Evolutionary conservation across 2,113 vertebrate species (phyloP), one percentile per base, ranked within the genome.

Genomic region (Hirundichthys speculiger): DNA sequence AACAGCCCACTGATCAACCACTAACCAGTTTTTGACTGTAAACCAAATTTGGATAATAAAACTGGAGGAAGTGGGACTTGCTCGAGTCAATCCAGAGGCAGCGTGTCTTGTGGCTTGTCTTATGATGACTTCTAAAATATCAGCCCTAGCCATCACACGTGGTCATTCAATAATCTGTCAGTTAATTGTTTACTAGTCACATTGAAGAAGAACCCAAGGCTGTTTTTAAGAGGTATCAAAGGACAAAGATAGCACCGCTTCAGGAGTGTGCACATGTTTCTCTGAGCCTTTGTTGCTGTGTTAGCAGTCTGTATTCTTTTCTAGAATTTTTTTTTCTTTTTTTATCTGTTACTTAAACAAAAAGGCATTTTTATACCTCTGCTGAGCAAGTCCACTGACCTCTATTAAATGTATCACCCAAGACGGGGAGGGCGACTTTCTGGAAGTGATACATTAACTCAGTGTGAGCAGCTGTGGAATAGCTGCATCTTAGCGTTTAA

Each of bases 181-280:
- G 81, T 82, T 86, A 80, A 90, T 76, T 68, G 59, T 87, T 87
- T 52, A 77, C 73, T 20, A 46, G 68, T 66, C n/a, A 10, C 63
- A 58, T 75, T 76, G 67, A 73, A 75, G 69, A 79, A 54, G 55
- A 84, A 57, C 70, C 50, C 9, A 50, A 58, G 67, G 52, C 24
- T 25, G 11, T 56, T 52, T 69, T 48, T 19, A 50, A 66, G 39
- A 57, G 34, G 4, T 34, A 50, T 49, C 21, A 13, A 59, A 70
- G 66, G 61, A 53, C 63, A 70, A 61, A 72, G 30, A 56, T 13
- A 22, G 48, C 13, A 1, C 5, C 30, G 43, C 19, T 43, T 54
- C 6, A 64, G 3, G 12, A 40, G 65, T 58, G 16, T 38, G 18
- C 10, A 41, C 48, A 19, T 40, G 25, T 42, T 10, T 63, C 62